phyloP scores from a whole-genome alignment of 2,113 vertebrate genomes.

The Micronisus gabar region DNA sequence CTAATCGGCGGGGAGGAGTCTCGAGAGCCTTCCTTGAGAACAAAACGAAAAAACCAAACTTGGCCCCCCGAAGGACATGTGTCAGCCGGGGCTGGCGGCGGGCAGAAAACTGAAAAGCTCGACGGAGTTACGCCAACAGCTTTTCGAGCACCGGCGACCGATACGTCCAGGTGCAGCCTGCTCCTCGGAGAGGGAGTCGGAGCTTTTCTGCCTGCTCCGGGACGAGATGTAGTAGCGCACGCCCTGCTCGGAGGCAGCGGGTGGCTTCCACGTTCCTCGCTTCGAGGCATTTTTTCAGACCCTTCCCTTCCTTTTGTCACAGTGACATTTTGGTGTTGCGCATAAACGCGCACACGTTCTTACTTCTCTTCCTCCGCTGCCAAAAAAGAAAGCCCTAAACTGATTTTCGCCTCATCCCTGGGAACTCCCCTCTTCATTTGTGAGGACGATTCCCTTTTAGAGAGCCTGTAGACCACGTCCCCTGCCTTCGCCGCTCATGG shows the following conservation, averaged over 20 bases:
- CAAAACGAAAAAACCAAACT: fast-evolving
- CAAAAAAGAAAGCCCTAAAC: background rate
- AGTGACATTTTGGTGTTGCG: background rate
- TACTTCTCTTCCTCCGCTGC: background rate
- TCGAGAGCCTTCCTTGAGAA: background rate
- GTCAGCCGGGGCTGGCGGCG: fast-evolving
- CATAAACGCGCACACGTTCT: fast-evolving
- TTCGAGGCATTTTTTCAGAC: background rate
- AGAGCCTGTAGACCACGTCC: fast-evolving
- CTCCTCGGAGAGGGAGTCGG: fast-evolving
- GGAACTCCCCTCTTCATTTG: background rate
- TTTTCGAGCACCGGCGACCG: background rate
- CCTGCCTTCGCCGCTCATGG: fast-evolving
- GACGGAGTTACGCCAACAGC: background rate
- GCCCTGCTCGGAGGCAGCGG: background rate
- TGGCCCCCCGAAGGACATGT: fast-evolving
- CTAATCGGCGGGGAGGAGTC: background rate
- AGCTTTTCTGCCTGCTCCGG: background rate
- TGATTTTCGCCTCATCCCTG: background rate
- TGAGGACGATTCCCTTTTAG: background rate
- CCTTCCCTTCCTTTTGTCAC: background rate
- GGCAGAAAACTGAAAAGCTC: background rate
- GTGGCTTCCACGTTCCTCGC: background rate
- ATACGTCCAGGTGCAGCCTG: fast-evolving
- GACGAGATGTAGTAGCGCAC: background rate